These are phyloP conservation scores for Phenganax stokvisi DNA, from an alignment of 92 coral and sea anemone genomes.

Conservation along the genomic window DNA sequence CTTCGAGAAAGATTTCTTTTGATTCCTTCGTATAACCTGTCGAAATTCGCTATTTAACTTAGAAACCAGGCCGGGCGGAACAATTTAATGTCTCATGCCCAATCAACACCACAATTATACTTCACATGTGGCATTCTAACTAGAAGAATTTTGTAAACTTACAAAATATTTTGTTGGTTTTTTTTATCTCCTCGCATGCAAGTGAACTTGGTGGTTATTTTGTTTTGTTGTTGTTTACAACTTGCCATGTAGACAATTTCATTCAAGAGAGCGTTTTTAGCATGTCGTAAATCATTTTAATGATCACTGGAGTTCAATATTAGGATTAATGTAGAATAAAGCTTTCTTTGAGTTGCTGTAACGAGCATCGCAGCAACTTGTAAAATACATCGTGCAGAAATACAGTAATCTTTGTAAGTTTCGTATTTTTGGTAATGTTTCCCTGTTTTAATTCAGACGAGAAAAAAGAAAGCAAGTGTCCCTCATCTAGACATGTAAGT, in stretches of 20 bases:
- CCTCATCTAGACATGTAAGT: slow-evolving; percentile 16
- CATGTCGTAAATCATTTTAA: background rate
- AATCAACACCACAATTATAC: no score
- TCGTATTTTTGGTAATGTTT: background rate
- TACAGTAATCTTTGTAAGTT: background rate
- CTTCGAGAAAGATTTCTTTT: background rate
- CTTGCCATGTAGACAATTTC: background rate
- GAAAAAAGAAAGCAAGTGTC: slow-evolving; percentile 18
- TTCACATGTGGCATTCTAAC: no score
- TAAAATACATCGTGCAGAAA: slow-evolving; percentile 4
- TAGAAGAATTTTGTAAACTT: no score
- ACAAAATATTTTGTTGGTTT: background rate
- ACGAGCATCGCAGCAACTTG: background rate
- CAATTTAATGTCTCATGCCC: no score
- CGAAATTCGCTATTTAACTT: background rate
- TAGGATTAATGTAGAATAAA: background rate
- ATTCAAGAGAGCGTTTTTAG: background rate
- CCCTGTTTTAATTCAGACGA: slow-evolving; percentile 1
- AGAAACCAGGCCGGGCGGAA: no score
- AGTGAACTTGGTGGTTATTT: no score
- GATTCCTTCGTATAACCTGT: background rate
- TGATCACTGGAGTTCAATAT: background rate
- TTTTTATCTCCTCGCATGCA: background rate
- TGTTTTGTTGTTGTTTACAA: background rate
- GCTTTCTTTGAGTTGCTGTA: background rate